Evolutionary conservation across 2,888 invertebrate species (phyloP), one percentile per base, ranked within the genome.

Genomic region (Diaprepes abbreviatus): DNA sequence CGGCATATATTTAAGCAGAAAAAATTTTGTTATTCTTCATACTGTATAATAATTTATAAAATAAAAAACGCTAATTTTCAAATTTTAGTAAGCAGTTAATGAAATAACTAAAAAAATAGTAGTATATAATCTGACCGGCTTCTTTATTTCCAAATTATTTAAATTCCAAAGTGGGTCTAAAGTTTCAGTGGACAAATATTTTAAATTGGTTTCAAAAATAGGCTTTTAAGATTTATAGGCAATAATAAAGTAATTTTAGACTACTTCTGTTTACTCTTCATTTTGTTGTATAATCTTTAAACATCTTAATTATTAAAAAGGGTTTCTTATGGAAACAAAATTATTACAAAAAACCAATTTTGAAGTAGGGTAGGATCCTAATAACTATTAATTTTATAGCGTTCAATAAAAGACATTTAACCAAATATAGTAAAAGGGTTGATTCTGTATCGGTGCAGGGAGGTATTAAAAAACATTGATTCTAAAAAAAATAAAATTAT

Each of bases 381-480:
- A 65, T 48, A 65, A 60, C 38, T 31, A 38, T 33, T 59, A 38
- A 65, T 55, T 65, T 60, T 60, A 33, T 55, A 38, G 50, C 31
- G 36, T 38, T 36, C 55, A 12, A 38, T 38, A 50, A 50, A 50
- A 50, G 14, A 50, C 16, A 50, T 50, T 50, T 50, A 45, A 28
- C 14, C 14, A 50, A 43, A 43, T 21, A 21, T n/a, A 21, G 10
- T 43, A 19, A 28, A 50, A 16, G 12, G 28, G 48, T 54, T 36
- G 54, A 35, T 33, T 35, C 19, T 17, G 12, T 17, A 17, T 9
- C 7, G 3, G 10, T n/a, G 19, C 54, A 54, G 54, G 12, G 17
- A 4, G 3, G 35, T 12, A 9, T 3, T 24, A 43, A 9, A 19
- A n/a, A n/a, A n/a, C n/a, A n/a, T n/a, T n/a, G n/a, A n/a, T n/a